Evolutionary conservation across 2,888 invertebrate species (phyloP).

Genomic region (Plusia festucae): DNA sequence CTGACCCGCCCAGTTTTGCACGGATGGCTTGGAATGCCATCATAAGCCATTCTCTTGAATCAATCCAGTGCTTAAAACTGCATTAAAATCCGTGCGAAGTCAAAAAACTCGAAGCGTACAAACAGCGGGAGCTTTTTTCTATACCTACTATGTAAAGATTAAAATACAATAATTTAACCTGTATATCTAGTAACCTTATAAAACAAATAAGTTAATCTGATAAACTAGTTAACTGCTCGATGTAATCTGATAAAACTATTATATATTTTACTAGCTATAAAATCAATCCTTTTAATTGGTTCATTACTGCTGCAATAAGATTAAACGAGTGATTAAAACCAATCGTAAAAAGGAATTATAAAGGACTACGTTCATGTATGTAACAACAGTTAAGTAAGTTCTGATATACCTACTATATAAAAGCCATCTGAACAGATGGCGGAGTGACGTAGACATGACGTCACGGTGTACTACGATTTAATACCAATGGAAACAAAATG

Average conservation of each 20-base stretch:
- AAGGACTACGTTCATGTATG: background rate
- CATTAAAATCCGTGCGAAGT: too few relatives aligned
- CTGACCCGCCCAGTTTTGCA: too few relatives aligned
- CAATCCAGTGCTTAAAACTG: too few relatives aligned
- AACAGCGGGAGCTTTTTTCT: too few relatives aligned
- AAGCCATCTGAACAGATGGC: too few relatives aligned
- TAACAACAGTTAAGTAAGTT: background rate
- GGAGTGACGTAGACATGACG: too few relatives aligned
- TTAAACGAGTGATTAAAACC: background rate
- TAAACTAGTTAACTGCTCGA: background rate
- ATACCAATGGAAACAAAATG: too few relatives aligned
- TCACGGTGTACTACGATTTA: too few relatives aligned
- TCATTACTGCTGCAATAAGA: constrained; percentile 12
- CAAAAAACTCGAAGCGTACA: too few relatives aligned
- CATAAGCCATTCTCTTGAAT: too few relatives aligned
- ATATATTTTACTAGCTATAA: constrained; percentile 13
- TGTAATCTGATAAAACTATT: constrained; percentile 10
- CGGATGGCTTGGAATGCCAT: too few relatives aligned
- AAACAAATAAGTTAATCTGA: background rate
- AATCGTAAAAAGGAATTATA: constrained; percentile 9
- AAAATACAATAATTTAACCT: background rate
- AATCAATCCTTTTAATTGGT: constrained; percentile 29
- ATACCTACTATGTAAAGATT: too few relatives aligned
- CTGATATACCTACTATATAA: background rate
- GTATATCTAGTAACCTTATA: background rate